A percentile compares a stretch with the other conserved stretches of the same genome.
phyloP scores from a whole-genome alignment of 1,140 invertebrate genomes.

The Metaphire vulgaris region DNA sequence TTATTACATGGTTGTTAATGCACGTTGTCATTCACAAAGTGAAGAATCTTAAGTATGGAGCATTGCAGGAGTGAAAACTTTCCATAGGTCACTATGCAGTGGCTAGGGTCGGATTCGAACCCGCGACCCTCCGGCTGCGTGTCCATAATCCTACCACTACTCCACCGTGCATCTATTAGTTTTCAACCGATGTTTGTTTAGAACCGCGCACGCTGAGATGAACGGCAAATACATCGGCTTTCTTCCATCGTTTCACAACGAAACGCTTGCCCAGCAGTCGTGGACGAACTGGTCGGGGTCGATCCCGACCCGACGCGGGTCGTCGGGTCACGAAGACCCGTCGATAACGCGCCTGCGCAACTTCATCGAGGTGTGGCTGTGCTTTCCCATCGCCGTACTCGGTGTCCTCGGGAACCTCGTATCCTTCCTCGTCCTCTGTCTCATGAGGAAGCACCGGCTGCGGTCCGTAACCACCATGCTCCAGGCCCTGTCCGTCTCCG shows the following conservation, averaged over 20 bases:
- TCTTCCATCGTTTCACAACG: neutral
- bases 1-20: too few species aligned
- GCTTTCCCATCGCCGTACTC: constrained; percentile 13
- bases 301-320: neutral
- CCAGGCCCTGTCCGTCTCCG: constrained; percentile 21
- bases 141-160: too few species aligned
- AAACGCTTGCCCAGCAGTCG: neutral
- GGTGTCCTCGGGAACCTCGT: constrained; percentile 27
- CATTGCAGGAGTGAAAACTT: too few species aligned
- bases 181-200: too few species aligned
- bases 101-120: too few species aligned
- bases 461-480: constrained; percentile 22
- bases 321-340: neutral
- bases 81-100: too few species aligned
- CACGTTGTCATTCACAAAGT: too few species aligned
- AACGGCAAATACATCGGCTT: neutral
- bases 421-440: constrained; percentile 19
- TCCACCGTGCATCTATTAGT: too few species aligned
- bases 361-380: constrained; percentile 24
- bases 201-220: neutral
- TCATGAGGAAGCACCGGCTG: neutral
- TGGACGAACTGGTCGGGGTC: neutral
- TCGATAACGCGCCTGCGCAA: neutral
- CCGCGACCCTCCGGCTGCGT: too few species aligned
- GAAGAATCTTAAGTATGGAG: too few species aligned